A percentile compares a stretch with the other conserved stretches of the same genome.
phyloP scores from a whole-genome alignment of 2,113 vertebrate genomes.

The Psilopsiagon aurifrons region DNA sequence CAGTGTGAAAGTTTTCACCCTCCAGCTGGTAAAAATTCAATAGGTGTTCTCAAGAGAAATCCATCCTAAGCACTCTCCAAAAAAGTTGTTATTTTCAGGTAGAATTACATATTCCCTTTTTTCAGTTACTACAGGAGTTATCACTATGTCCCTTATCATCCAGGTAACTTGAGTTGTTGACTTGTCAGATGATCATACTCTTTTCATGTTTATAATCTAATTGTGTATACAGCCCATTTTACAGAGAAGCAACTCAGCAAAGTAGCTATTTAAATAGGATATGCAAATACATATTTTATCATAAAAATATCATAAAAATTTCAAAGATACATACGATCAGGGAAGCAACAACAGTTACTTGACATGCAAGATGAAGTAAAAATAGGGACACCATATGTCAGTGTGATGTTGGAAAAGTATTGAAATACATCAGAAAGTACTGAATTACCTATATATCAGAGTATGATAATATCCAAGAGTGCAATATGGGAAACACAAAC shows the following conservation, averaged over 20 bases:
- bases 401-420: not conserved
- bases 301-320: not conserved
- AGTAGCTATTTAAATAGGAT: not conserved
- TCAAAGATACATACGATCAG: not conserved
- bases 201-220: not conserved
- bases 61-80: not conserved
- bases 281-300: not conserved
- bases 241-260: not conserved
- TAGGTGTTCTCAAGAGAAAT: not conserved
- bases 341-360: constrained; percentile 1
- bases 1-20: not conserved
- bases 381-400: not conserved
- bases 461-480: not conserved
- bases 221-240: not conserved
- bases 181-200: not conserved
- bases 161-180: not conserved
- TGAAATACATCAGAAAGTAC: not conserved
- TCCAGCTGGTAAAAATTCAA: not conserved
- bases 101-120: not conserved
- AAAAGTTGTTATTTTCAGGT: not conserved
- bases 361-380: not conserved
- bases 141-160: not conserved
- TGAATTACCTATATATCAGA: not conserved
- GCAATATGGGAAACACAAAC: not conserved
- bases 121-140: not conserved